Conservation (phyloP, 1,140 invertebrate genomes). For the Diprion similis region DNA sequence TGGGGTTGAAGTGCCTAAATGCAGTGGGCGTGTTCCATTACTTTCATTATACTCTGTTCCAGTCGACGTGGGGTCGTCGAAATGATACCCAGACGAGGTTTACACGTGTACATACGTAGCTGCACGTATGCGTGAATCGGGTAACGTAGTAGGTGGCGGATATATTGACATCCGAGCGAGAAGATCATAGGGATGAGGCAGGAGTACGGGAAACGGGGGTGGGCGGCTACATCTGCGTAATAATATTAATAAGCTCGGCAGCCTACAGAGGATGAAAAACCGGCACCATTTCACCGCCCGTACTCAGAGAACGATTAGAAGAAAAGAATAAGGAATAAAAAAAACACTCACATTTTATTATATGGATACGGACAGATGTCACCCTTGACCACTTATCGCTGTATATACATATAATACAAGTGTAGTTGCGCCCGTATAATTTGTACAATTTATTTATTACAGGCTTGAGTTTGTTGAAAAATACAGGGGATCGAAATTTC, state of each 20-base stretch:
- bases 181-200: neutral
- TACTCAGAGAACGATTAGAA: too few relatives aligned
- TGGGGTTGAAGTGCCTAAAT: slow-evolving; percentile 33
- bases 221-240: slow-evolving; percentile 1
- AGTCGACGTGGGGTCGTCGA: neutral
- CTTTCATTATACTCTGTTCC: slow-evolving; percentile 44
- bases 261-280: neutral
- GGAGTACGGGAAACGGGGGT: neutral
- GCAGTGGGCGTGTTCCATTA: slow-evolving; percentile 49
- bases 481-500: too few relatives aligned
- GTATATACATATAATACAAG: too few relatives aligned
- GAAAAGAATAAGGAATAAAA: too few relatives aligned
- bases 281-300: neutral
- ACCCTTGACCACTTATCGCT: too few relatives aligned
- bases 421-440: too few relatives aligned
- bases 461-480: too few relatives aligned
- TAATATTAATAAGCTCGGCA: neutral
- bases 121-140: neutral
- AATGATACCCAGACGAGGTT: neutral
- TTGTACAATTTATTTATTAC: too few relatives aligned
- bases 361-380: too few relatives aligned
- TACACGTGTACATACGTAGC: too few relatives aligned
- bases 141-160: neutral
- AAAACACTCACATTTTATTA: too few relatives aligned
- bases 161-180: slow-evolving; percentile 7